phyloP scores from a whole-genome alignment of 2,113 vertebrate species.

The Bufo bufo region DNA sequence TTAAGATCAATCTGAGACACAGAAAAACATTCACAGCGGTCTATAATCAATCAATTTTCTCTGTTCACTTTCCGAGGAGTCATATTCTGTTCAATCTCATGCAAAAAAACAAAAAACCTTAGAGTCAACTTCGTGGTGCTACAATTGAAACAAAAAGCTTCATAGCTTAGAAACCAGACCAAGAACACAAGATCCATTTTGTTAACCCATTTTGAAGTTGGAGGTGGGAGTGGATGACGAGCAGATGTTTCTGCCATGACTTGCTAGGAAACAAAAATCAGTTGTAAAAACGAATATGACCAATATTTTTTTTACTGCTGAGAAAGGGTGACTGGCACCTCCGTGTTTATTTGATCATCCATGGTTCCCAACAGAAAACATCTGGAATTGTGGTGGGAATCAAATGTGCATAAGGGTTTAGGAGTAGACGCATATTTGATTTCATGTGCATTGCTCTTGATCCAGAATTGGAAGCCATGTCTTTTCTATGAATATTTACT shows the following conservation, averaged over 20 bases:
- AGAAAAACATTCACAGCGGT: constrained; percentile 9
- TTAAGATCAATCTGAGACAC: constrained; percentile 27
- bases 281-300: background rate
- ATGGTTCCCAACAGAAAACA: background rate
- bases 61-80: background rate
- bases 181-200: background rate
- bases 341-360: background rate
- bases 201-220: background rate
- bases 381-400: background rate
- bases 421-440: background rate
- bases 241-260: background rate
- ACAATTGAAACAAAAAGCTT: background rate
- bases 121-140: background rate
- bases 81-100: background rate
- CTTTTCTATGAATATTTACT: too few relatives aligned
- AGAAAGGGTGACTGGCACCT: background rate
- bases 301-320: background rate
- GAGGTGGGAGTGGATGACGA: background rate
- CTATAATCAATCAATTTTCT: constrained; percentile 5
- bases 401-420: background rate
- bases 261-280: background rate
- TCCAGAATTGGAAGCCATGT: background rate
- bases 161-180: background rate
- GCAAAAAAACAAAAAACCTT: background rate
- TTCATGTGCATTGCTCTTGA: background rate